Conservation (phyloP, 1,140 invertebrate genomes). For the Metaphire vulgaris region DNA sequence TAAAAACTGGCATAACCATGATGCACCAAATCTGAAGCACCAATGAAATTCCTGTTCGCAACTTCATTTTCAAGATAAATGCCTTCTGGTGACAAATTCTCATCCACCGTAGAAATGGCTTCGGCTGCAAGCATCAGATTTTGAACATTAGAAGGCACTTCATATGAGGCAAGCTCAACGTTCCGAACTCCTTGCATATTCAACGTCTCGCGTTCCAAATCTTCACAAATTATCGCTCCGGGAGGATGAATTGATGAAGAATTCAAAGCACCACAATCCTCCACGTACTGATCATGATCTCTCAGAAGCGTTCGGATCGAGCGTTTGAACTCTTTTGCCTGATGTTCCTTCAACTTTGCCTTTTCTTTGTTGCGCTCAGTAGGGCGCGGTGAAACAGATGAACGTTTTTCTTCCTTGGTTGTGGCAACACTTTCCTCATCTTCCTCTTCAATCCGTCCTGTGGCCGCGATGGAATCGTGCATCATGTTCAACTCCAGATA, state of each 20-base stretch:
- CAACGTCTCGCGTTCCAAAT: constrained; percentile 5
- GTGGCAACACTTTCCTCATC: constrained; percentile 7
- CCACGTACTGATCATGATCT: constrained; percentile 23
- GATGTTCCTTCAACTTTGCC: constrained; percentile 10
- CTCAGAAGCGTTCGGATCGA: constrained; percentile 21
- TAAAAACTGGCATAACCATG: neutral
- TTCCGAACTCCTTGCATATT: neutral
- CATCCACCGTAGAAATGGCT: neutral
- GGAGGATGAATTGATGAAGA: constrained; percentile 1
- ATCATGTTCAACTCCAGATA: constrained; percentile 12
- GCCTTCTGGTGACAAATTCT: neutral
- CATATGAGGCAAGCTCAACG: neutral
- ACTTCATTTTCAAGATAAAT: no score
- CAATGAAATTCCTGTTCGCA: no score
- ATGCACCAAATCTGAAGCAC: neutral
- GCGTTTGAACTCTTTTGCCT: constrained; percentile 23
- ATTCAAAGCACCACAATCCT: neutral
- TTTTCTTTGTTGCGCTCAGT: constrained; percentile 4
- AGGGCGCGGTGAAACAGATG: constrained; percentile 7
- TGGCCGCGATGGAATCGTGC: neutral
- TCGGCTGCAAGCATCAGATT: neutral
- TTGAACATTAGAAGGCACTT: neutral
- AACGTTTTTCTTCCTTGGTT: neutral
- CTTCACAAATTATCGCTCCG: constrained; percentile 8
- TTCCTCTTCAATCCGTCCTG: constrained; percentile 11